These are phyloP conservation scores for Phyllostomus hastatus DNA, from an alignment of 2,113 vertebrate species.

Conservation along the genomic window DNA sequence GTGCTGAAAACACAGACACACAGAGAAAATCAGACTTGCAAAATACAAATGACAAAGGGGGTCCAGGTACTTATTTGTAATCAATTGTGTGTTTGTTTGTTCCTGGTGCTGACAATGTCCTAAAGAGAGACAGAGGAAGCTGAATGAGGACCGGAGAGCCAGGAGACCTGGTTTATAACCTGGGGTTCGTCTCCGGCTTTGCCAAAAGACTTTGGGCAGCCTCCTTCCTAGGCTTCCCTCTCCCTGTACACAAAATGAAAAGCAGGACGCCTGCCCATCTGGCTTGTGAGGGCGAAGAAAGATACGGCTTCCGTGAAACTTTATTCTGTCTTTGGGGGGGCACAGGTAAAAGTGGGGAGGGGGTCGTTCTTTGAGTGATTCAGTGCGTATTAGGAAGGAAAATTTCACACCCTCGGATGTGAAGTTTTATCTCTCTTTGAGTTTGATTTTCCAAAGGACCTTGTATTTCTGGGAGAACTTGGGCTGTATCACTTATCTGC, in stretches of 20 bases:
- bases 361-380: neutral
- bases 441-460: conserved; percentile 47
- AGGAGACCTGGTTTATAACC: neutral
- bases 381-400: neutral
- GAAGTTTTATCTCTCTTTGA: neutral
- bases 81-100: neutral
- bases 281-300: neutral
- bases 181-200: neutral
- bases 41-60: neutral
- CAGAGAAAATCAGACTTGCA: neutral
- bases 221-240: neutral
- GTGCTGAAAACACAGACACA: neutral
- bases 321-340: neutral
- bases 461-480: conserved; percentile 30
- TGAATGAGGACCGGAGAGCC: neutral
- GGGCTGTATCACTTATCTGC: neutral
- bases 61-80: neutral
- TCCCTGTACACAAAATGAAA: neutral
- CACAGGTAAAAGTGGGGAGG: neutral
- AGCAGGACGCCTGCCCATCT: neutral
- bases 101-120: neutral
- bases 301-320: neutral
- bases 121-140: neutral
- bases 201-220: neutral
- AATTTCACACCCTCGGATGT: neutral